phyloP scores from a whole-genome alignment of 1,140 invertebrate species.

The Lepidotrigona ventralis region DNA sequence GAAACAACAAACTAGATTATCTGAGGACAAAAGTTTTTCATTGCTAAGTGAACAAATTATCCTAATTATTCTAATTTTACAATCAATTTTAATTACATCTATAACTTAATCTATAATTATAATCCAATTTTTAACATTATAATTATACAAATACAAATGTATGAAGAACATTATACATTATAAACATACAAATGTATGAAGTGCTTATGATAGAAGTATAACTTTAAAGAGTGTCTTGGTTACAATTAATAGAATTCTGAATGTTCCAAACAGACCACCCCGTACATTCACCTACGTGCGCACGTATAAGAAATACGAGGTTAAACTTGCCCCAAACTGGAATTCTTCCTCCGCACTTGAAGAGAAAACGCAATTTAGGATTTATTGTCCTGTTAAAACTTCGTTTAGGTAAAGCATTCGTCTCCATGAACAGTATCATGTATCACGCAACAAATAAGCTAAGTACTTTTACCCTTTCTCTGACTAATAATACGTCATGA shows the following conservation, averaged over 20 bases:
- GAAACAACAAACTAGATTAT: neutral
- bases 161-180: too few relatives aligned
- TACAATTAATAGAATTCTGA: neutral
- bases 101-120: too few relatives aligned
- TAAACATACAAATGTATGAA: too few relatives aligned
- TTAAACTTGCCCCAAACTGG: constrained; percentile 34
- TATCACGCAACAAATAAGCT: neutral
- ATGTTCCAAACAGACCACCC: neutral
- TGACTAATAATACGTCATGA: neutral
- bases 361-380: constrained; percentile 52
- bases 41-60: too few relatives aligned
- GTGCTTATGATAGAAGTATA: too few relatives aligned
- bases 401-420: constrained; percentile 62
- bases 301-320: constrained; percentile 7
- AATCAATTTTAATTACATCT: too few relatives aligned
- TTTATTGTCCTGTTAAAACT: constrained; percentile 74
- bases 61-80: too few relatives aligned
- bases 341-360: constrained; percentile 25
- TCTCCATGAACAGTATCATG: neutral
- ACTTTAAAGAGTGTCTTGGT: neutral
- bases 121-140: too few relatives aligned
- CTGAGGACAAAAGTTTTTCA: neutral
- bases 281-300: neutral
- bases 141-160: too few relatives aligned
- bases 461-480: neutral